A percentile compares a stretch with the other conserved stretches of the same genome.
These are phyloP conservation scores for Sinocyclocheilus rhinocerous DNA, from an alignment of 2,113 vertebrate species.

Conservation along the genomic window DNA sequence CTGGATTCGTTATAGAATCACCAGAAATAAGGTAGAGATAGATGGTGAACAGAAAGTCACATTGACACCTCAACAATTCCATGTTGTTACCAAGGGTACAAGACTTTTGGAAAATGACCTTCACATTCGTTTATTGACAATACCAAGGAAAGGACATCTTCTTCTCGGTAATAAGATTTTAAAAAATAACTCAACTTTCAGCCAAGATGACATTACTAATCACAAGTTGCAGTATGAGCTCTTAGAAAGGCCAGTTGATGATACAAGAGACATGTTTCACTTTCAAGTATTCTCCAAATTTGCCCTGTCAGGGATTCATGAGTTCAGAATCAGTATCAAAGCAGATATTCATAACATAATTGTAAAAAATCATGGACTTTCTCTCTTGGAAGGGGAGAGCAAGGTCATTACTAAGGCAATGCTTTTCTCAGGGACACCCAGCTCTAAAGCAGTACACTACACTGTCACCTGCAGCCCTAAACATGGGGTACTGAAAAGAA, in stretches of 20 bases:
- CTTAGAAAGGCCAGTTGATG: conserved; percentile 61
- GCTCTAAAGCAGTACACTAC: conserved; percentile 76
- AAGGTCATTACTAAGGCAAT: conserved; percentile 79
- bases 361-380: conserved; percentile 81
- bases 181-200: conserved; percentile 79
- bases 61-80: conserved; percentile 77
- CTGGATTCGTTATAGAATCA: conserved; percentile 81
- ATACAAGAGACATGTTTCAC: conserved; percentile 77
- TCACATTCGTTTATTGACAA: conserved; percentile 76
- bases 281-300: conserved; percentile 81
- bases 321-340: conserved; percentile 82
- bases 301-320: conserved; percentile 72
- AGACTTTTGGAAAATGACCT: conserved; percentile 75
- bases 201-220: conserved; percentile 80
- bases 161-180: conserved; percentile 73
- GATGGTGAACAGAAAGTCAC: conserved; percentile 68
- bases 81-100: conserved; percentile 71
- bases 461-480: conserved; percentile 74
- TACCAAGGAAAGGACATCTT: conserved; percentile 81
- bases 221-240: conserved; percentile 79
- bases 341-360: conserved; percentile 68
- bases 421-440: conserved; percentile 77
- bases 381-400: conserved; percentile 82
- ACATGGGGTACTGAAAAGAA: conserved; percentile 78
- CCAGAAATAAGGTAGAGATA: conserved; percentile 77